Percentiles rank a stretch among this genome's conserved stretches.
Evolutionary conservation across 2,888 invertebrate genomes (phyloP).

Genomic region (Sesia bembeciformis): DNA sequence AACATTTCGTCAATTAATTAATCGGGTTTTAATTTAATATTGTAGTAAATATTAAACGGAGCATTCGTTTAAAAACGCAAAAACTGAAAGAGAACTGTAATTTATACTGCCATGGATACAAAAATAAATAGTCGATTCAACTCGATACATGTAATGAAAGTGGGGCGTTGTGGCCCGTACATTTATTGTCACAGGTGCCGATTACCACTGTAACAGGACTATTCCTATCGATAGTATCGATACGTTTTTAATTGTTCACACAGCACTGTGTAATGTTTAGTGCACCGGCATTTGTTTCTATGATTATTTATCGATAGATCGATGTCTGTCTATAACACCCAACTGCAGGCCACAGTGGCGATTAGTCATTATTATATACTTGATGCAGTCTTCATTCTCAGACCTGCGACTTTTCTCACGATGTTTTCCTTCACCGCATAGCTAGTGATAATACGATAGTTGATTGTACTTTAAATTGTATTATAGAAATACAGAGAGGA

Average conservation of each 20-base stretch:
- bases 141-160: constrained; percentile 30
- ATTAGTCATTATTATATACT: too few species aligned
- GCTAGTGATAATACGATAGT: too few species aligned
- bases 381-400: too few species aligned
- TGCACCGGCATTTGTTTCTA: neutral
- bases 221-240: constrained; percentile 5
- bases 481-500: too few species aligned
- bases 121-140: neutral
- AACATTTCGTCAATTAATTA: too few species aligned
- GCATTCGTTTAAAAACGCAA: neutral
- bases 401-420: too few species aligned
- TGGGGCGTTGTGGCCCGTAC: constrained; percentile 21
- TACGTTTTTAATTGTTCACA: neutral
- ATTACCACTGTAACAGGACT: constrained; percentile 35
- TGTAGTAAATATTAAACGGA: too few species aligned
- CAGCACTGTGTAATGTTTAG: neutral
- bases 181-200: constrained; percentile 61
- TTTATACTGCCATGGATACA: neutral
- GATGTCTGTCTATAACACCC: too few species aligned
- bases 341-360: too few species aligned
- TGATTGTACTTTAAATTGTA: too few species aligned
- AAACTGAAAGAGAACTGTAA: neutral
- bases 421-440: too few species aligned
- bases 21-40: too few species aligned
- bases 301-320: neutral